These are phyloP conservation scores for Aporophyla nigra DNA, from an alignment of 2,888 invertebrate species.

Conservation along the genomic window DNA sequence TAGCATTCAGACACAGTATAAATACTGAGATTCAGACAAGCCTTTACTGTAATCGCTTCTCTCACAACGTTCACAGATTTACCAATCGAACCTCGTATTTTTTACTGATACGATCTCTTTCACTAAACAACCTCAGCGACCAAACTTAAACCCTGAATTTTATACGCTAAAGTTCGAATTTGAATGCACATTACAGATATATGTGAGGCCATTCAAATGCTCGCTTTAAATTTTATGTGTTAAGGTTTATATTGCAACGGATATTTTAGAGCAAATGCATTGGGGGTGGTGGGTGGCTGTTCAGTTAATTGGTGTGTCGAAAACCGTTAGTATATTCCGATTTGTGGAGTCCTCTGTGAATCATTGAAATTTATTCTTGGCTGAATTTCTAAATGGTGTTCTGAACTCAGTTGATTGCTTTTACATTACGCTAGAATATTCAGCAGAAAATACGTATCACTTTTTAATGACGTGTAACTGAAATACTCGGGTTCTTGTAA, in stretches of 20 bases:
- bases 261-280: slow-evolving; percentile 50
- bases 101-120: slow-evolving; percentile 67
- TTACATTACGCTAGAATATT: slow-evolving; percentile 33
- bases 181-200: slow-evolving; percentile 21
- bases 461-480: slow-evolving; percentile 30
- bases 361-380: slow-evolving; percentile 52
- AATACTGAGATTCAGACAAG: not conserved
- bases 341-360: slow-evolving; percentile 39
- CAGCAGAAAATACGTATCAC: not conserved
- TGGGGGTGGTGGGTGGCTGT: slow-evolving; percentile 48
- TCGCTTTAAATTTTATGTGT: slow-evolving; percentile 35
- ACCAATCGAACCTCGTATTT: slow-evolving; percentile 64
- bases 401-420: slow-evolving; percentile 36
- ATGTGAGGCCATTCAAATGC: slow-evolving; percentile 21
- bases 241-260: slow-evolving; percentile 50
- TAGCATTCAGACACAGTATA: slow-evolving; percentile 15
- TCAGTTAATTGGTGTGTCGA: slow-evolving; percentile 70
- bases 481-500: not conserved
- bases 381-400: slow-evolving; percentile 31
- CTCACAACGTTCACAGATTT: slow-evolving; percentile 62
- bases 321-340: slow-evolving; percentile 62
- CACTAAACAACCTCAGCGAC: slow-evolving; percentile 48
- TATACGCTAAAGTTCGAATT: slow-evolving; percentile 52
- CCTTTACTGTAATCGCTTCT: slow-evolving; percentile 58
- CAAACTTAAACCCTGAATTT: slow-evolving; percentile 30